These are phyloP conservation scores for Tryphoninae sp. DNA, from an alignment of 2,888 invertebrate species.

Conservation along the genomic window DNA sequence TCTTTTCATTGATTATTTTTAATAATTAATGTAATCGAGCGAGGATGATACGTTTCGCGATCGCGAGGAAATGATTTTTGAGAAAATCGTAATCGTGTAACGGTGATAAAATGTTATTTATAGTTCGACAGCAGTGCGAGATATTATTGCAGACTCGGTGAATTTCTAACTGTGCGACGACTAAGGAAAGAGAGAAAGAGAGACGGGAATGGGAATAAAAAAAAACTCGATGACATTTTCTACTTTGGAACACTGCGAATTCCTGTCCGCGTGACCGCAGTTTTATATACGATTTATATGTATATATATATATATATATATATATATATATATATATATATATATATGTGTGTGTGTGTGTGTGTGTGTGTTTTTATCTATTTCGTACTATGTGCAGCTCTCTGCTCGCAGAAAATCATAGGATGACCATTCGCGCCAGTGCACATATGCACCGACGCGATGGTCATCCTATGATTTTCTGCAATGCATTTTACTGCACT, in stretches of 20 bases:
- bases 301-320: background rate
- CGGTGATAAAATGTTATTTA: conserved; percentile 6
- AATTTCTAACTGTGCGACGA: conserved; percentile 3
- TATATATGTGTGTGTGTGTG: background rate
- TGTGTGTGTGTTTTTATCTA: background rate
- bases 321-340: background rate
- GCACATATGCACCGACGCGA: background rate
- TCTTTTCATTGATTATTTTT: too few relatives aligned
- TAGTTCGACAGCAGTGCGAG: background rate
- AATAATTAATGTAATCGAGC: too few relatives aligned
- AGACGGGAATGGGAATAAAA: background rate
- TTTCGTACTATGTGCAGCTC: conserved; percentile 7
- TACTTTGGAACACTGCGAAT: conserved; percentile 41
- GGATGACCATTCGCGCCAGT: conserved; percentile 46
- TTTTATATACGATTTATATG: background rate
- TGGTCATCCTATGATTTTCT: too few relatives aligned
- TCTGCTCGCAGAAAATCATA: conserved; percentile 38
- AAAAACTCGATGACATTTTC: conserved; percentile 44
- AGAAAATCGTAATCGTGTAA: background rate
- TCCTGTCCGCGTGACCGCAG: conserved; percentile 40
- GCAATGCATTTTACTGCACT: background rate
- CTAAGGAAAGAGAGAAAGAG: background rate
- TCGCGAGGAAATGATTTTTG: background rate
- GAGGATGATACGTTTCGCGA: too few relatives aligned
- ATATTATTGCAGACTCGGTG: conserved; percentile 1